Evolutionary conservation across 2,888 invertebrate genomes (phyloP).

Genomic region (Macrophya annulata): DNA sequence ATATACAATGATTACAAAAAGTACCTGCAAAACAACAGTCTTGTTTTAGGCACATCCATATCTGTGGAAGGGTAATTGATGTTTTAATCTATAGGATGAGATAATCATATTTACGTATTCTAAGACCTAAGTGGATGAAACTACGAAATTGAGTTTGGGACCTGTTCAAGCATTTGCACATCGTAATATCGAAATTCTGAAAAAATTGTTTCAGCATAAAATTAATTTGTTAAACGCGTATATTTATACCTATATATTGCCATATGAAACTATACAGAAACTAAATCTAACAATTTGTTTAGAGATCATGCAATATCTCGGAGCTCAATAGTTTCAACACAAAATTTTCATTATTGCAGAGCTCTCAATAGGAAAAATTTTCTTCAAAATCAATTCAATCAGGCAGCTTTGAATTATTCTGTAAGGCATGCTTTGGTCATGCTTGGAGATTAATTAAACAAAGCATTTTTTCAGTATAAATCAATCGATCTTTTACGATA

Average conservation of each 20-base stretch:
- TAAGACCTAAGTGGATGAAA: slow-evolving; percentile 1
- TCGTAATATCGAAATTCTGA: not conserved
- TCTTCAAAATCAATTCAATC: not conserved
- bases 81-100: slow-evolving; percentile 35
- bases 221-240: not conserved
- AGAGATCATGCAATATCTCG: not conserved
- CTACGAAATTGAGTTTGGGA: not conserved
- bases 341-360: not conserved
- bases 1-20: slow-evolving; percentile 45
- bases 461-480: not conserved
- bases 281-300: not conserved
- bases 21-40: slow-evolving; percentile 45
- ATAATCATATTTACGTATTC: not conserved
- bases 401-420: not conserved
- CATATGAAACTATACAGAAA: not conserved
- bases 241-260: not conserved
- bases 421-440: not conserved
- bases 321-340: not conserved
- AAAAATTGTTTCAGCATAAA: not conserved
- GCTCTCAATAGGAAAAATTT: not conserved
- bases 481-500: slow-evolving; percentile 11
- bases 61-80: slow-evolving; percentile 39
- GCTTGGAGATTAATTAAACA: not conserved
- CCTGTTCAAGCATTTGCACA: not conserved
- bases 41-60: slow-evolving; percentile 33